Base-by-base conservation (phyloP, 2,888 invertebrate genomes). In the Lissocephala sabroskyi region DNA sequence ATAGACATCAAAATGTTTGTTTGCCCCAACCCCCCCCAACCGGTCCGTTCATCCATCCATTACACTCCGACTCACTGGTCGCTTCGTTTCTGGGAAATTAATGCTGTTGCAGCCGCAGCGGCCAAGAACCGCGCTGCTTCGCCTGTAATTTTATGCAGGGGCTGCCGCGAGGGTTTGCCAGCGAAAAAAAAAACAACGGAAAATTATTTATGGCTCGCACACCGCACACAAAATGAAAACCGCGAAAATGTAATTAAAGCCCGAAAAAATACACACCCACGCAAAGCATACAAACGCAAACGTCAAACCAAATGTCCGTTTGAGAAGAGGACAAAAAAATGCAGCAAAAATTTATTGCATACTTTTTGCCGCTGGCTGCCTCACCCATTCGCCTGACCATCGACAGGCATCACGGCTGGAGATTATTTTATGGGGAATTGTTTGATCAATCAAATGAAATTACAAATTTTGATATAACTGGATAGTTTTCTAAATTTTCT, bases 201-300 rank as follows among this genome's bases (percentile, higher is more conserved):
- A 75, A 78, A 78, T 79, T 68, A 77, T 71, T 79, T 71, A 79
- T 79, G 70, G 70, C 49, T 33, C 16, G 40, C 35, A 14, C 41
- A 37, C 37, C 37, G 52, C 37, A 35, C 9, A 37, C 59, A 61
- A 59, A 67, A 65, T 56, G 56, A 60, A 75, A 70, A 46, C 78
- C 79, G 60, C 75, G 59, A 70, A 79, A 79, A 79, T 77, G 78
- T 77, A 73, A 73, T 73, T 73, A 77, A 71, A 74, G 58, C 53
- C 51, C 2, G 19, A 13, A 32, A 39, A 14, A 49, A 41, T 19
- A 13, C 32, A 39, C 26, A 35, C 35, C 7, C n/a, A n/a, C 26
- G 14, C 28, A 14, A 14, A 26, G 30, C 11, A 7, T 18, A 29
- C 3, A 32, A 64, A 64, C 58, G 54, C 56, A 64, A 67, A 76